Percentiles rank a stretch among this genome's conserved stretches.
Evolutionary conservation across 2,797 vertebrate genomes (phyloP).

Genomic region (Anabas testudineus): DNA sequence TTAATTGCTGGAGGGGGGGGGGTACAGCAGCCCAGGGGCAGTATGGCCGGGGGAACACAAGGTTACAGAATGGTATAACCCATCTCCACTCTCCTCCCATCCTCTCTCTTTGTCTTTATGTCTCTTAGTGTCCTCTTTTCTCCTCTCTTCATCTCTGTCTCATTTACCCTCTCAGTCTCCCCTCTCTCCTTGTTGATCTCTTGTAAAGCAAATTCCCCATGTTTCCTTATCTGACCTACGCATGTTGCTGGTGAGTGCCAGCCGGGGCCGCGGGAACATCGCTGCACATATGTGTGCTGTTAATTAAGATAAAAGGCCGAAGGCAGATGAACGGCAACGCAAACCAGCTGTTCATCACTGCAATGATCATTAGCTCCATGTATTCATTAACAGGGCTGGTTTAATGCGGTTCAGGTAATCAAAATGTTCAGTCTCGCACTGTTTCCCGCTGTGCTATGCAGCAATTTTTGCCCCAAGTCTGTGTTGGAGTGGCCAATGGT

Average conservation of each 20-base stretch:
- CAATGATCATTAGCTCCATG: slow-evolving; percentile 65
- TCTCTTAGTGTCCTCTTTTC: slow-evolving; percentile 40
- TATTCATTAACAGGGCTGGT: slow-evolving; percentile 61
- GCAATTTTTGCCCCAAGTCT: slow-evolving; percentile 11
- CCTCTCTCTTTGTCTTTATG: slow-evolving; percentile 43
- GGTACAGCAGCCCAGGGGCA: slow-evolving; percentile 77
- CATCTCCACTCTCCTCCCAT: slow-evolving; percentile 29
- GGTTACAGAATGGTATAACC: slow-evolving; percentile 76
- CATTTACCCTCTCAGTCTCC: slow-evolving; percentile 66
- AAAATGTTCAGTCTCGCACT: slow-evolving; percentile 6
- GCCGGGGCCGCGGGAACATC: slow-evolving; percentile 44
- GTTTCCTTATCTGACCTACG: slow-evolving; percentile 64
- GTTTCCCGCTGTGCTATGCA: slow-evolving; percentile 39
- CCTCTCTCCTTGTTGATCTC: slow-evolving; percentile 69
- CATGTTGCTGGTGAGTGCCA: slow-evolving; percentile 36
- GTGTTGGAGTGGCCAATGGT: slow-evolving; percentile 48
- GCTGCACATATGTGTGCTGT: slow-evolving; percentile 67
- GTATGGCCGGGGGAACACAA: slow-evolving; percentile 79
- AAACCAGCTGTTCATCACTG: slow-evolving; percentile 76
- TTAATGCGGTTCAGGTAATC: slow-evolving; percentile 51
- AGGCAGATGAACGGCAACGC: slow-evolving; percentile 59
- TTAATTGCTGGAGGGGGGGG: slow-evolving; percentile 85
- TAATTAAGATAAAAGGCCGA: slow-evolving; percentile 79
- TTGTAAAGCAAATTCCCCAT: slow-evolving; percentile 63
- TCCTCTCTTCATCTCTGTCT: slow-evolving; percentile 75